Percentiles rank a stretch among this genome's conserved stretches.
phyloP scores from a whole-genome alignment of 2,888 invertebrate genomes.

The Dexiosoma caninum region DNA sequence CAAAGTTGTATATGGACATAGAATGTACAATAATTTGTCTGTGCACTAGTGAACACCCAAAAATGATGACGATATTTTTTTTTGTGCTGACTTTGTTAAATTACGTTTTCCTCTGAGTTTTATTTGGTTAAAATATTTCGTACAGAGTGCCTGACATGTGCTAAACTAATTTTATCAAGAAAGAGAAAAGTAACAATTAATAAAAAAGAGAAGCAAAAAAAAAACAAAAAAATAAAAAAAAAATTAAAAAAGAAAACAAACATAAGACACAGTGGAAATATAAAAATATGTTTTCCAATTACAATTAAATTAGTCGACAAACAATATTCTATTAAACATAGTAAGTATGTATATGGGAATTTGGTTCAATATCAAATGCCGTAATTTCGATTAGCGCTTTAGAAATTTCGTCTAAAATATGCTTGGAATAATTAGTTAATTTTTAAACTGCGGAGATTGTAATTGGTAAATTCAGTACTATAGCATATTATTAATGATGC shows the following conservation, averaged over 20 bases:
- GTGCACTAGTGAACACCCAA: constrained; percentile 27
- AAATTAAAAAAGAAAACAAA: neutral
- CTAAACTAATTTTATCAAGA: constrained; percentile 32
- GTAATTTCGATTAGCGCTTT: too few relatives aligned
- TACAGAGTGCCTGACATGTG: constrained; percentile 40
- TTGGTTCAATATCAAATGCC: too few relatives aligned
- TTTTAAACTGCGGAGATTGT: too few relatives aligned
- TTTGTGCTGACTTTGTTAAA: constrained; percentile 25
- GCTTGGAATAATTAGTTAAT: too few relatives aligned
- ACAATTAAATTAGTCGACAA: too few relatives aligned
- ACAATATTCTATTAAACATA: too few relatives aligned
- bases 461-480: too few relatives aligned
- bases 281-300: too few relatives aligned
- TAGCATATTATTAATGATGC: too few relatives aligned
- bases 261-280: constrained; percentile 14
- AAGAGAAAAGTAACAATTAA: constrained; percentile 17
- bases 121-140: constrained; percentile 15
- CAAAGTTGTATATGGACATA: too few relatives aligned
- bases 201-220: neutral
- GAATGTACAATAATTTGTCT: neutral
- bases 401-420: too few relatives aligned
- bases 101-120: constrained; percentile 5
- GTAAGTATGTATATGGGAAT: too few relatives aligned
- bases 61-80: constrained; percentile 32
- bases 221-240: neutral